Evolutionary conservation across 2,113 vertebrate genomes (phyloP).

Genomic region (Tupaia chinensis): DNA sequence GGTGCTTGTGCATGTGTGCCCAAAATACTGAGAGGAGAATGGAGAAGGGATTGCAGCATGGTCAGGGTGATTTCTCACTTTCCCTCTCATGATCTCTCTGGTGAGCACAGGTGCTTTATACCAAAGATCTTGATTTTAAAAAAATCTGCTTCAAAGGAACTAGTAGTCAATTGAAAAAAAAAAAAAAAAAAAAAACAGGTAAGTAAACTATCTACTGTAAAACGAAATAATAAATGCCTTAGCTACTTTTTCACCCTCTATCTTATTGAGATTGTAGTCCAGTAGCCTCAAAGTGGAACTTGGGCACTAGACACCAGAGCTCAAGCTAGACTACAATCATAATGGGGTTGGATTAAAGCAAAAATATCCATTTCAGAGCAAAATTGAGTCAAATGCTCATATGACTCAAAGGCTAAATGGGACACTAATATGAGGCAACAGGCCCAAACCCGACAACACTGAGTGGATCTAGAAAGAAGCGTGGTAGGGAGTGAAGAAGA

Average conservation of each 20-base stretch:
- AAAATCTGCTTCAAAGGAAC: not conserved
- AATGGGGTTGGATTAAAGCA: not conserved
- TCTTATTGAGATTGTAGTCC: not conserved
- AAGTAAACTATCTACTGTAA: not conserved
- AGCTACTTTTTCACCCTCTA: not conserved
- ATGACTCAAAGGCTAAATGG: not conserved
- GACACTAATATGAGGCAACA: not conserved
- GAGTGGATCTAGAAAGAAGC: not conserved
- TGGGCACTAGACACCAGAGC: not conserved
- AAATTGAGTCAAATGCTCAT: conserved; percentile 20
- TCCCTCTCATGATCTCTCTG: no score
- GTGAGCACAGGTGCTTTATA: no score
- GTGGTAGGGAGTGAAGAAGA: no score
- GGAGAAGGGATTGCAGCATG: no score
- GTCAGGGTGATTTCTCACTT: no score
- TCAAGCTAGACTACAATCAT: not conserved
- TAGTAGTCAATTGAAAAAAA: not conserved
- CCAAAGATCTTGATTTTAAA: not conserved
- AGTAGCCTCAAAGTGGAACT: not conserved
- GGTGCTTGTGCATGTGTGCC: no score
- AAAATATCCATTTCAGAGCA: not conserved
- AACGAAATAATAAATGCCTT: not conserved
- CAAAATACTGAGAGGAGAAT: no score
- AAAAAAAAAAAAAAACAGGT: not conserved
- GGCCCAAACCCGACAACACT: not conserved